phyloP scores from a whole-genome alignment of 2,113 vertebrate genomes.

The Eulemur rufifrons region DNA sequence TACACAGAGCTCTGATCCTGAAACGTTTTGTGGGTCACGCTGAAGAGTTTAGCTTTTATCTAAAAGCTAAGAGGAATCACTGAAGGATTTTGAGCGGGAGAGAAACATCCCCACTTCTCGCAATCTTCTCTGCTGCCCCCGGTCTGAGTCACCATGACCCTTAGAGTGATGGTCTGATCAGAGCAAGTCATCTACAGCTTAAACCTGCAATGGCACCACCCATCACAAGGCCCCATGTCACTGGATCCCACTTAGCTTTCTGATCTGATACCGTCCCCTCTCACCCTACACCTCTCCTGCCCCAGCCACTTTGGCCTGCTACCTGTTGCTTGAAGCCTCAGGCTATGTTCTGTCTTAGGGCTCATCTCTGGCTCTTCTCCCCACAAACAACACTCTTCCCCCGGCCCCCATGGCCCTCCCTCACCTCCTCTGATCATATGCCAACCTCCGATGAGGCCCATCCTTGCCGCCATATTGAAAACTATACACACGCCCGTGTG shows the following conservation, averaged over 20 bases:
- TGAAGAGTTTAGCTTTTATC: background rate
- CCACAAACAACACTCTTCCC: background rate
- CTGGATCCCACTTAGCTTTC: background rate
- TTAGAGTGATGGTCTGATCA: background rate
- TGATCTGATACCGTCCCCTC: background rate
- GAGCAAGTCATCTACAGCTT: background rate
- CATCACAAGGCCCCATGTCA: background rate
- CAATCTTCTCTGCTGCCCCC: background rate
- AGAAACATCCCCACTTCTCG: background rate
- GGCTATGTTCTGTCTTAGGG: no score
- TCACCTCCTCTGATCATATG: background rate
- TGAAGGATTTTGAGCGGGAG: background rate
- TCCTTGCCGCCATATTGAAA: background rate
- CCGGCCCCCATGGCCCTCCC: no score
- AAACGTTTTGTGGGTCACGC: background rate
- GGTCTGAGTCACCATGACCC: background rate
- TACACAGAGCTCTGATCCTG: background rate
- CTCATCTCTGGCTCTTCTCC: background rate
- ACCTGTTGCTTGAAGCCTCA: rapidly evolving
- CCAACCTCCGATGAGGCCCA: background rate
- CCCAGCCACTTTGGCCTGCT: no score
- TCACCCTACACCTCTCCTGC: background rate
- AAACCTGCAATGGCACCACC: no score
- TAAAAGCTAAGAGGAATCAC: background rate
- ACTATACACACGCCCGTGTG: rapidly evolving